Conservation (phyloP, 35 echinoderm and acorn worm genomes). For the Ophiothrix spiculata region DNA sequence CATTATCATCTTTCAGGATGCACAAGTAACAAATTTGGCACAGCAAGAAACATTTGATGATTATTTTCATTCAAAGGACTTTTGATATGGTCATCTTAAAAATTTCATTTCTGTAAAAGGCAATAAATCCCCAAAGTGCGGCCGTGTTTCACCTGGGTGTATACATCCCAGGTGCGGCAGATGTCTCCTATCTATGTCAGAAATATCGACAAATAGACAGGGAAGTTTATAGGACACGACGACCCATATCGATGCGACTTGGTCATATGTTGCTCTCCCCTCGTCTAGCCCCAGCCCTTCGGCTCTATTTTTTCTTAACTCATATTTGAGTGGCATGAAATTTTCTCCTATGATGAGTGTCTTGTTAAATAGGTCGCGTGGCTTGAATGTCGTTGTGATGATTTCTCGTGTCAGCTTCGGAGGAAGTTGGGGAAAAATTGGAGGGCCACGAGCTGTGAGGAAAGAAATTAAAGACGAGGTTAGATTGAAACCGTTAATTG, state of each 20-base stretch:
- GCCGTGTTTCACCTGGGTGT: not conserved
- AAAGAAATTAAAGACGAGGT: too few species aligned
- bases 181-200: not conserved
- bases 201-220: not conserved
- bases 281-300: not conserved
- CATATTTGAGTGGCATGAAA: slow-evolving; percentile 1
- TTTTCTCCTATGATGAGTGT: not conserved
- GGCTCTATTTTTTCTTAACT: not conserved
- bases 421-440: not conserved
- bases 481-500: too few species aligned
- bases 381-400: not conserved
- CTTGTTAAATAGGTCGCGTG: not conserved
- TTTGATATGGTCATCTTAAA: too few species aligned
- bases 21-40: too few species aligned
- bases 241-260: not conserved
- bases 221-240: not conserved
- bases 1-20: too few species aligned
- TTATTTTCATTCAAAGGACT: too few species aligned
- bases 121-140: not conserved
- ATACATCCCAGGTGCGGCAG: not conserved
- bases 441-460: not conserved
- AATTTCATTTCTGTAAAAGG: too few species aligned
- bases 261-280: not conserved
- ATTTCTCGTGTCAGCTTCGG: not conserved
- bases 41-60: too few species aligned